Base-by-base conservation (phyloP, 2,797 vertebrate species). In the Etheostoma nigrum region DNA sequence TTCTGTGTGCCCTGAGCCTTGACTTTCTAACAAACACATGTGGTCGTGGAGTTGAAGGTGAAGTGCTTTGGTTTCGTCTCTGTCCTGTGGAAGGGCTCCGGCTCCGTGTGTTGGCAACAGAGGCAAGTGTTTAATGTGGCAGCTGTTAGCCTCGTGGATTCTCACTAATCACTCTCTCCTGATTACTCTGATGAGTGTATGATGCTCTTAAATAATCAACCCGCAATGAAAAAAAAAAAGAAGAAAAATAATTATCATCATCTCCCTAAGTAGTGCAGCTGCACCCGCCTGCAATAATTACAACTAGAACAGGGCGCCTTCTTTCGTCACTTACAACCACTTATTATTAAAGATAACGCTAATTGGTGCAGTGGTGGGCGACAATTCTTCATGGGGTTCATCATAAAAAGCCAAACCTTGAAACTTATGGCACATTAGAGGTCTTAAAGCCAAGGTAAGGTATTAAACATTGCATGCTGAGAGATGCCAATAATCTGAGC, bases 201-300 rank as follows among this genome's bases (percentile, higher is more conserved):
- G 94, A 94, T 95, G 93, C 94, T 95, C 93, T 95, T 95, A 94
- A 95, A 95, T 94, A 95, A 95, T 95, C 94, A 95, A 94, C 91
- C 91, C 84, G 90, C 92, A 86, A 93, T 93, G 90, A 90, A 92
- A 92, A 92, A 85, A 88, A 81, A 81, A 78, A 90, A 92, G 89
- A 89, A 80, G 81, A 88, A 91, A 94, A 95, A 95, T 94, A 93
- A 95, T 95, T 94, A 93, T 94, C 93, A 93, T 95, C 94, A 94
- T 95, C 93, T 93, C 93, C 91, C 94, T 94, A 93, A 94, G 93
- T 93, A 94, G 90, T 94, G 93, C 92, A 94, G 94, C 93, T 94
- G 93, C 92, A 93, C 93, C 92, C 91, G 92, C 92, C 92, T 93
- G 92, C 92, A 93, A 92, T 94, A 94, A 95, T 94, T 94, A 93